phyloP scores from a whole-genome alignment of 2,888 invertebrate genomes.

The Microplitis deprimator region DNA sequence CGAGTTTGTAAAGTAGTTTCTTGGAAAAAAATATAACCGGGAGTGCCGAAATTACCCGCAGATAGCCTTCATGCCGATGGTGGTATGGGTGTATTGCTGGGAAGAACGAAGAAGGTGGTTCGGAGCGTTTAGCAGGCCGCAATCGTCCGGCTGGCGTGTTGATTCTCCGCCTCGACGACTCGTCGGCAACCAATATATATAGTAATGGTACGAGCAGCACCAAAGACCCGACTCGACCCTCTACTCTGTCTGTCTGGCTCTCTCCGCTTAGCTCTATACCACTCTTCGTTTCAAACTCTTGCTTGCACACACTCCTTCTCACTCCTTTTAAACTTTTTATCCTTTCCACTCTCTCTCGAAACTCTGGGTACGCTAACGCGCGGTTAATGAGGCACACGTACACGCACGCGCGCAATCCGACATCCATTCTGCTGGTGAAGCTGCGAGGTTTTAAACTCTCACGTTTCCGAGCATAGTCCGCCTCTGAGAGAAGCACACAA shows the following conservation, averaged over 20 bases:
- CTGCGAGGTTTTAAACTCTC: conserved; percentile 37
- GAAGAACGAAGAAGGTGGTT: conserved; percentile 57
- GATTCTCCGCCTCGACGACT: conserved; percentile 56
- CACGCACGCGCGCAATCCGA: conserved; percentile 56
- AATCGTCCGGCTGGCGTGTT: conserved; percentile 65
- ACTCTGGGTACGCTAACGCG: conserved; percentile 56
- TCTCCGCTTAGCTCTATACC: not conserved
- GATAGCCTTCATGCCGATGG: not conserved
- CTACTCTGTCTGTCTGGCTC: conserved; percentile 14
- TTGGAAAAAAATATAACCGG: conserved; percentile 44
- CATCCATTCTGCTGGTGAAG: not conserved
- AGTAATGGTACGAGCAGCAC: not conserved
- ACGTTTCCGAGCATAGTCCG: conserved; percentile 42
- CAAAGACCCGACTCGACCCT: conserved; percentile 27
- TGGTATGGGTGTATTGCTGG: conserved; percentile 52
- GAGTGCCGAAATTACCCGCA: conserved; percentile 15
- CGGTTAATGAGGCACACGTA: conserved; percentile 66
- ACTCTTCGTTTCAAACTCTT: conserved; percentile 6
- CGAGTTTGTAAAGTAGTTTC: conserved; percentile 13
- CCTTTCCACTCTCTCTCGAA: conserved; percentile 33
- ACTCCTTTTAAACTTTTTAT: conserved; percentile 37
- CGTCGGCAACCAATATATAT: conserved; percentile 17
- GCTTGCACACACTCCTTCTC: conserved; percentile 30
- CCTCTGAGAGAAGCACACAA: conserved; percentile 55
- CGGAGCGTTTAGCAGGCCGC: conserved; percentile 65